Conservation (phyloP, 2,113 vertebrate genomes). For the Protobothrops flavoviridis region DNA sequence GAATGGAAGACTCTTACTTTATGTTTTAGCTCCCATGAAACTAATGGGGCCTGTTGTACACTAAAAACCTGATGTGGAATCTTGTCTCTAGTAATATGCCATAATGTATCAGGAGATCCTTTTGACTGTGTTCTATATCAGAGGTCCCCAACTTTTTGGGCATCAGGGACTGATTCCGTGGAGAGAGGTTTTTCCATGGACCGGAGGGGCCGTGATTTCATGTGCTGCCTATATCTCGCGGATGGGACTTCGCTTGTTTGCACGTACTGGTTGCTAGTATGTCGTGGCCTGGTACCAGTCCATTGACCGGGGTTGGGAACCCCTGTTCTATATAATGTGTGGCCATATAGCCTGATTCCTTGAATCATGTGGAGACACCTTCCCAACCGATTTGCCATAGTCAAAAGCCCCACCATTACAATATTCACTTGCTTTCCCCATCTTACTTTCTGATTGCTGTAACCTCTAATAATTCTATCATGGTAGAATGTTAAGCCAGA, state of each 20-base stretch:
- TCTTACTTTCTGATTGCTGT: background rate
- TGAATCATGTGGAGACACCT: background rate
- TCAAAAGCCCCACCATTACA: background rate
- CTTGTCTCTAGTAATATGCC: background rate
- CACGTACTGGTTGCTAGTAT: too few relatives aligned
- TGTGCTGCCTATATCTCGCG: too few relatives aligned
- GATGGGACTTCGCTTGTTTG: too few relatives aligned
- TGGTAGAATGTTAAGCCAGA: background rate
- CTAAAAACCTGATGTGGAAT: background rate
- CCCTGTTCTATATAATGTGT: background rate
- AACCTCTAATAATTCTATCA: constrained; percentile 1
- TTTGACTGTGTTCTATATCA: background rate
- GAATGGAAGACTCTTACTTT: background rate
- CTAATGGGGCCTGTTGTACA: background rate
- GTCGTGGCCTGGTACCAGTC: too few relatives aligned
- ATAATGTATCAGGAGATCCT: background rate
- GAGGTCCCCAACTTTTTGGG: too few relatives aligned
- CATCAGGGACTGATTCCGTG: too few relatives aligned
- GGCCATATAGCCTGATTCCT: background rate
- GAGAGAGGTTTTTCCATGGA: too few relatives aligned
- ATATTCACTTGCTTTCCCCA: background rate
- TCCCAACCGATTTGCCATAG: background rate
- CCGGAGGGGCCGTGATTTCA: too few relatives aligned
- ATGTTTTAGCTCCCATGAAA: background rate
- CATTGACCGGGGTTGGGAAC: too few relatives aligned